phyloP scores from a whole-genome alignment of 2,888 invertebrate genomes.

The Epistrophe grossulariae region DNA sequence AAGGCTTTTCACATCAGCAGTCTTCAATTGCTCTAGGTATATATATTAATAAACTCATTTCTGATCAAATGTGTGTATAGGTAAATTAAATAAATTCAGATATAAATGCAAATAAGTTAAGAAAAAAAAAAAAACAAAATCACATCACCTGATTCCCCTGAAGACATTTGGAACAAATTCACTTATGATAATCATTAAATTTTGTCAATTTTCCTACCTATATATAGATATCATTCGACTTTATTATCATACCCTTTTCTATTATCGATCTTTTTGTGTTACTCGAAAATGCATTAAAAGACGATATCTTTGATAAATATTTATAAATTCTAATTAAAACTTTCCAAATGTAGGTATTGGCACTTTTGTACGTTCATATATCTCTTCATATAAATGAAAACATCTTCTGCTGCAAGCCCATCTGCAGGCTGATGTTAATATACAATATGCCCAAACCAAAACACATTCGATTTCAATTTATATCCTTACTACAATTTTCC shows the following conservation, averaged over 20 bases:
- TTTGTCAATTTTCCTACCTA: neutral
- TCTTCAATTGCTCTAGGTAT: no score
- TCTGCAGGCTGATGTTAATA: neutral
- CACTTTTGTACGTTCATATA: neutral
- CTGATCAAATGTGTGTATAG: no score
- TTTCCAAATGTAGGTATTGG: neutral
- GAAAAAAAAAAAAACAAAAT: neutral
- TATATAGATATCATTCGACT: neutral
- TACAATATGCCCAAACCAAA: neutral
- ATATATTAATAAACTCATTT: no score
- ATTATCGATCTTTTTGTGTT: neutral
- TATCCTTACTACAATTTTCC: slow-evolving; percentile 23
- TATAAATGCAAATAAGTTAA: slow-evolving; percentile 5
- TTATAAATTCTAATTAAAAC: neutral
- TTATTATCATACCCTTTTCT: neutral
- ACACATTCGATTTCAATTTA: slow-evolving; percentile 64
- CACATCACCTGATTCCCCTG: neutral
- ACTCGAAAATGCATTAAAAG: neutral
- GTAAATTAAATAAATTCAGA: neutral
- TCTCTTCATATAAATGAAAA: neutral
- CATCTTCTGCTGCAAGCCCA: neutral
- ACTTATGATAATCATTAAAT: neutral
- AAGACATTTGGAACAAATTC: neutral
- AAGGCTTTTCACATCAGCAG: no score
- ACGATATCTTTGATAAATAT: neutral